Conservation (phyloP, 2,888 invertebrate genomes). For the Diogma glabrata region DNA sequence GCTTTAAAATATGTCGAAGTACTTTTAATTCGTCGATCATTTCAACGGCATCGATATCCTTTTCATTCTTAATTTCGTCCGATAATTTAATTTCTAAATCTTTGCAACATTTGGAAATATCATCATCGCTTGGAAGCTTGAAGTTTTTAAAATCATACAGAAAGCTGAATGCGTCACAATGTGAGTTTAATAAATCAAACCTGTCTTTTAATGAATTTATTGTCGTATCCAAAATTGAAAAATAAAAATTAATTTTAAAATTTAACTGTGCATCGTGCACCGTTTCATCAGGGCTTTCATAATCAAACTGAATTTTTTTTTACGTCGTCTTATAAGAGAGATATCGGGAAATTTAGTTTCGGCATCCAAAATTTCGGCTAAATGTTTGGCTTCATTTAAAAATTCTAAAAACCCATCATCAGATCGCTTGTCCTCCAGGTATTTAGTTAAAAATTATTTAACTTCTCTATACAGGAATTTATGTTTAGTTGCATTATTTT, state of each 20-base stretch:
- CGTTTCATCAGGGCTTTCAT: too few relatives aligned
- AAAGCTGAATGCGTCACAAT: slow-evolving; percentile 2
- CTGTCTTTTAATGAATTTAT: slow-evolving; percentile 1
- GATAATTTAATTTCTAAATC: too few relatives aligned
- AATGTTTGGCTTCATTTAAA: slow-evolving; percentile 2
- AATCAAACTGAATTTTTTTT: slow-evolving; percentile 1
- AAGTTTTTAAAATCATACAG: background rate
- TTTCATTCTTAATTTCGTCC: too few relatives aligned
- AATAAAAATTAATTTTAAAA: background rate
- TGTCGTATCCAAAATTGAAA: background rate
- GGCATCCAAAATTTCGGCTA: slow-evolving; percentile 8
- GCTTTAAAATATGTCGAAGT: background rate
- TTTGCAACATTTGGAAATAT: too few relatives aligned
- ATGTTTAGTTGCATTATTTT: too few relatives aligned
- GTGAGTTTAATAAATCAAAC: slow-evolving; percentile 3
- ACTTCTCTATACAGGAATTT: background rate
- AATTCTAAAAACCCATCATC: slow-evolving; percentile 2
- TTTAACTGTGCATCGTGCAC: too few relatives aligned
- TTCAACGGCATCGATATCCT: too few relatives aligned
- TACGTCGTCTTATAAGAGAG: background rate
- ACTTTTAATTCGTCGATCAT: background rate
- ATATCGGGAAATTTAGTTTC: slow-evolving; percentile 5
- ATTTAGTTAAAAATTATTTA: background rate
- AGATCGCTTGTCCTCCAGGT: slow-evolving; percentile 2
- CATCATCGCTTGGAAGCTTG: background rate